Evolutionary conservation across 2,113 vertebrate genomes (phyloP).

Genomic region (Melanerpes formicivorus): DNA sequence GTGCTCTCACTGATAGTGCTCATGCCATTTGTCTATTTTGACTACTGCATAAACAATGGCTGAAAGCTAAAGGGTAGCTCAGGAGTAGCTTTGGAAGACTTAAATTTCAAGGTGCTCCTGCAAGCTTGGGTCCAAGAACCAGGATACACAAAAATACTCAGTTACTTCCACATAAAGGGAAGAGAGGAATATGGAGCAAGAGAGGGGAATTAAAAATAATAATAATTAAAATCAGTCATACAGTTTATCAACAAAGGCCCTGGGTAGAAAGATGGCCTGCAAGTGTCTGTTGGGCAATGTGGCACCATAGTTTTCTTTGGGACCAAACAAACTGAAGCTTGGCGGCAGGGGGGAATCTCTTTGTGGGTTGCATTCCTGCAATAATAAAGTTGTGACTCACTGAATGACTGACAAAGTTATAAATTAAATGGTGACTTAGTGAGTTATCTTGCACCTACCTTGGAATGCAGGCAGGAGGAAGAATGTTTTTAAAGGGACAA

Average conservation of each 20-base stretch:
- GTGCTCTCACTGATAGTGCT: background rate
- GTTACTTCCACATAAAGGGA: background rate
- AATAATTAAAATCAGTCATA: too few relatives aligned
- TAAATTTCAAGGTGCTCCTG: background rate
- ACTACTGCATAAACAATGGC: background rate
- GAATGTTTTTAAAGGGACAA: constrained; percentile 7
- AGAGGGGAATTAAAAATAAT: rapidly evolving
- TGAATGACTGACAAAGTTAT: constrained; percentile 48
- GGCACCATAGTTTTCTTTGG: constrained; percentile 12
- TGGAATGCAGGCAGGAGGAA: constrained; percentile 27
- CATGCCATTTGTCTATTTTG: background rate
- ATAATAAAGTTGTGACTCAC: constrained; percentile 45
- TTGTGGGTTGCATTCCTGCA: constrained; percentile 47
- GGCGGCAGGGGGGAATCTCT: background rate
- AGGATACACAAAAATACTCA: background rate
- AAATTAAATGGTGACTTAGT: constrained; percentile 46
- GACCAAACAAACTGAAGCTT: constrained; percentile 3
- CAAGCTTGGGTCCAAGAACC: background rate
- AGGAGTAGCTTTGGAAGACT: background rate
- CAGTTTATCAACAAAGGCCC: background rate
- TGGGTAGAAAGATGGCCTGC: background rate
- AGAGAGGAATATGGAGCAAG: background rate
- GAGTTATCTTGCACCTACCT: constrained; percentile 49
- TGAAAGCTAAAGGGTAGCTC: background rate
- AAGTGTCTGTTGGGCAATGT: background rate